A percentile compares a stretch with the other conserved stretches of the same genome.
These are phyloP conservation scores for Potamilus streckersoni DNA, from an alignment of 1,140 invertebrate species.

Conservation along the genomic window DNA sequence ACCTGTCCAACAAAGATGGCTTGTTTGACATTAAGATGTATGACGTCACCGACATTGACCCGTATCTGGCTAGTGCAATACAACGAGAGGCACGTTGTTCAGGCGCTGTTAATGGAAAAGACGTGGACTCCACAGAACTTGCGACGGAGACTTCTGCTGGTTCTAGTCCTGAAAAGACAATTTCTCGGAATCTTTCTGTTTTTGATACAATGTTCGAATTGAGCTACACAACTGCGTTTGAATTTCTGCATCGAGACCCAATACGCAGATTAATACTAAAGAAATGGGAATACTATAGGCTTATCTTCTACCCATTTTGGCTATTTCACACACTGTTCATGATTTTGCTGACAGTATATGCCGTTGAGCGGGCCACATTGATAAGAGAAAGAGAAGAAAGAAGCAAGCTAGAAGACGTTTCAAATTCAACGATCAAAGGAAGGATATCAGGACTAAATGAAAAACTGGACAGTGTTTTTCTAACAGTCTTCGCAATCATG, in stretches of 20 bases:
- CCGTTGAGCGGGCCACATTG: conserved; percentile 11
- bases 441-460: neutral
- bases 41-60: conserved; percentile 45
- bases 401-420: neutral
- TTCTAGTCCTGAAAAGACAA: conserved; percentile 1
- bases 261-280: conserved; percentile 27
- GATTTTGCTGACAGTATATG: conserved; percentile 29
- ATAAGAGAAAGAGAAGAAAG: neutral
- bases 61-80: conserved; percentile 6
- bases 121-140: neutral
- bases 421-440: neutral
- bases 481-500: conserved; percentile 14
- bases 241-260: conserved; percentile 30
- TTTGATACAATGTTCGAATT: conserved; percentile 34
- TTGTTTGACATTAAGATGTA: conserved; percentile 45
- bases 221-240: conserved; percentile 25
- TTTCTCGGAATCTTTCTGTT: conserved; percentile 21
- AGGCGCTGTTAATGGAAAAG: neutral
- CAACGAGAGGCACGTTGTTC: neutral
- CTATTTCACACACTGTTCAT: conserved; percentile 34
- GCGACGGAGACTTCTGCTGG: neutral
- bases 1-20: conserved; percentile 27
- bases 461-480: neutral
- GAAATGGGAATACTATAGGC: conserved; percentile 37
- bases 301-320: conserved; percentile 27